Base-by-base conservation (phyloP, 1,140 invertebrate genomes). In the Gryon sp. region DNA sequence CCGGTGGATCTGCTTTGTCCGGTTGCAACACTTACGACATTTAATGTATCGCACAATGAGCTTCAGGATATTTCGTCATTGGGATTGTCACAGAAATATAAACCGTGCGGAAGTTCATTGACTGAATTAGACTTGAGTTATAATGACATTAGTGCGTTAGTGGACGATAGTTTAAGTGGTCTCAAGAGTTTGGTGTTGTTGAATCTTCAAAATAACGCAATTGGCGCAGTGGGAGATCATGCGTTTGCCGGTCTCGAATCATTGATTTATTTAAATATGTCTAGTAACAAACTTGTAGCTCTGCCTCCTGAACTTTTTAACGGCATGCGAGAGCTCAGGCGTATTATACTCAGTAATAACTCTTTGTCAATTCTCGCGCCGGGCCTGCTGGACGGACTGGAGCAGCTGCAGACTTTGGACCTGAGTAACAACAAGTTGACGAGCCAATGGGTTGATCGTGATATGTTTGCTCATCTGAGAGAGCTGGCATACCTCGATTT, bases 321-420 rank as follows among this genome's bases (percentile, higher is more conserved):
- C 63, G 91, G 91, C 28, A 92, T 92, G 2, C 90, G 90, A 45
- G 91, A 93, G 26, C 81, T 96, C 4, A 89, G 91, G 28, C 92
- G 94, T 80, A 89, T 97, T 32, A 90, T 95, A 78, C 86, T 96
- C 7, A 93, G 93, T 79, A 96, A 96, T 80, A 96, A 97, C 84
- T 93, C 94, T 1, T 86, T 97, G 53, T 91, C 91, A 76, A 92
- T 93, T 2, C 87, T 96, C 11, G 93, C 94, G 2, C 93, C 94
- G 0, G 94, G 94, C 1, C 81, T 96, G 9, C 91, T 97, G 69
- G 92, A 93, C 73, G 92, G 92, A 9, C 89, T 97, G 59, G 92
- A 93, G 63, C 91, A 95, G 78, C 88, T 98, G 16, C 91, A 94
- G 84, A 90, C 92, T 11, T 88, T 97, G 24, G 95, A 97, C 85